Evolutionary conservation across 2,888 invertebrate genomes (phyloP).

Genomic region (Zelleria hepariella): DNA sequence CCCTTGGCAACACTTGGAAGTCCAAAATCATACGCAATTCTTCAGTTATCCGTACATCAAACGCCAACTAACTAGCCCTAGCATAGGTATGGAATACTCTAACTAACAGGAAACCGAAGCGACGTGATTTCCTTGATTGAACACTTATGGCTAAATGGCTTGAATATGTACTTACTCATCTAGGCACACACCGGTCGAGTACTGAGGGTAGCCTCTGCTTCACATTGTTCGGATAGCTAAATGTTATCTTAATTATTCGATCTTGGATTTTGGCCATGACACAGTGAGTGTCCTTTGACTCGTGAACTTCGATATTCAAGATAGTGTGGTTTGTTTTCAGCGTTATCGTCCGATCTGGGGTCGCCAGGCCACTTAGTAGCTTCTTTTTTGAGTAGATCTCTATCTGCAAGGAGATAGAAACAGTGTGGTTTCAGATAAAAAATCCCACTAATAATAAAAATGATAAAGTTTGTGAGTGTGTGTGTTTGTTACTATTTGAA

Average conservation of each 20-base stretch:
- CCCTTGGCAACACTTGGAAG: too few relatives aligned
- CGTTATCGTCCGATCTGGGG: not conserved
- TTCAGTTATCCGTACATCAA: too few relatives aligned
- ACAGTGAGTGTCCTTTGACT: not conserved
- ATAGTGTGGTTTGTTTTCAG: not conserved
- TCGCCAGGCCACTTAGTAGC: not conserved
- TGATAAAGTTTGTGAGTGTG: too few relatives aligned
- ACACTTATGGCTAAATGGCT: too few relatives aligned
- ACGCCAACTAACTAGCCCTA: too few relatives aligned
- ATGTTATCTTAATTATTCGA: not conserved
- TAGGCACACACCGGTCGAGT: not conserved
- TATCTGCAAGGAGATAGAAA: not conserved
- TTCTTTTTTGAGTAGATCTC: not conserved
- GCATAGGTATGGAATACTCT: too few relatives aligned
- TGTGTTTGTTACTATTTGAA: too few relatives aligned
- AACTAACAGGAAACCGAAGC: too few relatives aligned
- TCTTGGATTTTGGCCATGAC: slow-evolving; percentile 2
- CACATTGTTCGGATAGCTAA: not conserved
- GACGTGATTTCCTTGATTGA: too few relatives aligned
- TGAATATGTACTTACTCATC: not conserved
- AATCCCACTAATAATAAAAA: not conserved
- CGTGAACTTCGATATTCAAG: not conserved
- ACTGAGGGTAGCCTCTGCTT: not conserved
- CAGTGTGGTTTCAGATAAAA: not conserved
- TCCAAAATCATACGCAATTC: too few relatives aligned